These are phyloP conservation scores for Oscheius onirici DNA, from an alignment of 2,888 invertebrate genomes.

Conservation along the genomic window DNA sequence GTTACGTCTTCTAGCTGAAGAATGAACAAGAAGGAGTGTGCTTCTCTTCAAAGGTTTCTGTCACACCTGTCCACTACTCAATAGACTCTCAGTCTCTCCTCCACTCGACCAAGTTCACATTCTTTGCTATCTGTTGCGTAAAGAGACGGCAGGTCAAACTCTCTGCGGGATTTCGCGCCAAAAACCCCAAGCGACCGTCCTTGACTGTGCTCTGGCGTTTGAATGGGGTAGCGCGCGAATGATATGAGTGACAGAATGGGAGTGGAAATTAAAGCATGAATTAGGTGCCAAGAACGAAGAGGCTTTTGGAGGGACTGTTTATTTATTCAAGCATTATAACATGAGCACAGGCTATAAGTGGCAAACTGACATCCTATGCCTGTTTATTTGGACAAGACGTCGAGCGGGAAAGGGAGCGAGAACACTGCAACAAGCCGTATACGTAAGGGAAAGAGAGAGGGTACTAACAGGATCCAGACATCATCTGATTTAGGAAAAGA, in stretches of 20 bases:
- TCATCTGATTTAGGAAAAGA: not conserved
- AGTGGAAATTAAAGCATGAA: not conserved
- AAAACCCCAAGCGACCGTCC: not conserved
- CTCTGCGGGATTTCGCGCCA: constrained; percentile 24
- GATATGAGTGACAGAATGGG: not conserved
- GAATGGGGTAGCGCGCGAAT: not conserved
- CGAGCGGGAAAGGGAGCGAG: not conserved
- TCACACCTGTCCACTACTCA: too few relatives aligned
- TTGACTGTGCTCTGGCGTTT: not conserved
- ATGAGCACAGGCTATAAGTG: constrained; percentile 27
- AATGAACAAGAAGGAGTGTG: too few relatives aligned
- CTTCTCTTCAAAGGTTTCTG: too few relatives aligned
- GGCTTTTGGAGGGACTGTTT: not conserved
- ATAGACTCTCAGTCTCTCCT: too few relatives aligned
- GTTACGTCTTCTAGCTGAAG: too few relatives aligned
- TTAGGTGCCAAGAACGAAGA: not conserved
- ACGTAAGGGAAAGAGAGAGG: not conserved
- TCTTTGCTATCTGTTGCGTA: not conserved
- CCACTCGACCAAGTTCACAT: not conserved
- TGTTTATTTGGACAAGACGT: constrained; percentile 32
- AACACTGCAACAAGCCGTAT: not conserved
- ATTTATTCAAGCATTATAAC: constrained; percentile 33
- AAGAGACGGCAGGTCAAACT: not conserved
- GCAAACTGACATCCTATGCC: constrained; percentile 29
- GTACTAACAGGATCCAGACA: too few relatives aligned